These are phyloP conservation scores for Gorsachius magnificus DNA, from an alignment of 2,797 vertebrate genomes.

Conservation along the genomic window DNA sequence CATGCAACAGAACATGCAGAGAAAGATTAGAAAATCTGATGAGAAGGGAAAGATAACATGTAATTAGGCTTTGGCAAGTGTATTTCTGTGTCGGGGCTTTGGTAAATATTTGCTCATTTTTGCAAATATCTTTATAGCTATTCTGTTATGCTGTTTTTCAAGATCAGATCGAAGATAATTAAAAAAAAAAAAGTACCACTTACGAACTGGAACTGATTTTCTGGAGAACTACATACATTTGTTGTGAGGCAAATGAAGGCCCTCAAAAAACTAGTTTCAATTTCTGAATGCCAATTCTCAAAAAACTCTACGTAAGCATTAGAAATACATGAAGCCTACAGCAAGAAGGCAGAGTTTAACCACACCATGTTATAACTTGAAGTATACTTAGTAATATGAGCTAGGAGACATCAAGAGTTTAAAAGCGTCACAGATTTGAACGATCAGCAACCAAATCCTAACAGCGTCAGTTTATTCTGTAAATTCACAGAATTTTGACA, in stretches of 20 bases:
- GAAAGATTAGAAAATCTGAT: slow-evolving; percentile 19
- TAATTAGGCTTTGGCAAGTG: slow-evolving; percentile 16
- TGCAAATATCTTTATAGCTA: slow-evolving; percentile 1
- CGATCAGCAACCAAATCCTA: background rate
- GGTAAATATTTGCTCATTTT: slow-evolving; percentile 21
- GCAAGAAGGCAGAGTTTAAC: background rate
- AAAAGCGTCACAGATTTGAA: background rate
- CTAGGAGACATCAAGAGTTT: background rate
- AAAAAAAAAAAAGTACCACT: background rate
- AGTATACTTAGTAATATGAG: slow-evolving; percentile 1
- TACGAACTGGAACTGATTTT: background rate
- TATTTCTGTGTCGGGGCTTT: slow-evolving; percentile 16
- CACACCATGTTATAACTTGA: background rate
- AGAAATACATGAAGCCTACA: background rate
- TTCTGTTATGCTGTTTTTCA: background rate
- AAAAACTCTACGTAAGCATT: background rate
- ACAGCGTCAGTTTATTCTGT: background rate
- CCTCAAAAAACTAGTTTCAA: background rate
- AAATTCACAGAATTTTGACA: background rate
- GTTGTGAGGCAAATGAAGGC: background rate
- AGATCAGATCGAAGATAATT: background rate
- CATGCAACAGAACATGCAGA: slow-evolving; percentile 61
- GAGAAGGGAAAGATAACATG: slow-evolving; percentile 35
- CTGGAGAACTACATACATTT: background rate
- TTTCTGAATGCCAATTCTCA: background rate